Evolutionary conservation across 1,140 invertebrate genomes (phyloP), one percentile per base, ranked within the genome.

Genomic region (Teleopsis dalmanni): DNA sequence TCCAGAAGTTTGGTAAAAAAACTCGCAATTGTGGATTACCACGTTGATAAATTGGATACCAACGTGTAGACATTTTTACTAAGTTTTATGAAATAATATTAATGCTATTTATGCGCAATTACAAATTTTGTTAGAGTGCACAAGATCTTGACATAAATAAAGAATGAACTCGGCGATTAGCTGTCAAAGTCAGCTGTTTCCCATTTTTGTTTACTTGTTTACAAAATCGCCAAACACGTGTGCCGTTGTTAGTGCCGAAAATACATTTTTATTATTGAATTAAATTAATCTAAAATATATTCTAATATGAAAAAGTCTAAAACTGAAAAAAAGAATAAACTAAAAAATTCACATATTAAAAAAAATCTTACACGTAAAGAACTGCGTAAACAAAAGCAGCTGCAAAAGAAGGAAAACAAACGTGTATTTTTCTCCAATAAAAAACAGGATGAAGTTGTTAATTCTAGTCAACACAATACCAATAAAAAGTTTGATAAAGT

Each of bases 1-100:
- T 85, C 85, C 87, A 95, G 72, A 95, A 95, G 71, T 95, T 91
- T 10, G 93, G 91, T 19, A 97, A 70, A 73, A 91, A 95, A 25
- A 95, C 75, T 51, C 91, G 74, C 26, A 91, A 68, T 63, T 96
- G 92, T 19, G 92, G 91, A 72, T 91, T 89, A 9, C 91, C 92
- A 71, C 78, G 82, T 72, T 87, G 85, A 70, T 91, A 95, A 14
- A 92, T 57, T 4, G 90, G 91, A 74, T 94, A 95, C 78, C 87
- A 72, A 26, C 70, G 61, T 3, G 62, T 60, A 9, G 69, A 71
- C 70, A 72, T 72, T 8, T 2, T 36, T 40, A 13, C 13, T 21
- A 19, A 11, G 4, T 37, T 25, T 35, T 50, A 35, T 25, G 2
- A 21, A 10, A 43, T 25, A 11, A 11, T 43, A 13, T 19, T 31